These are phyloP conservation scores for Drosophila lacteicornis DNA, from an alignment of 1,140 invertebrate species.

Conservation along the genomic window DNA sequence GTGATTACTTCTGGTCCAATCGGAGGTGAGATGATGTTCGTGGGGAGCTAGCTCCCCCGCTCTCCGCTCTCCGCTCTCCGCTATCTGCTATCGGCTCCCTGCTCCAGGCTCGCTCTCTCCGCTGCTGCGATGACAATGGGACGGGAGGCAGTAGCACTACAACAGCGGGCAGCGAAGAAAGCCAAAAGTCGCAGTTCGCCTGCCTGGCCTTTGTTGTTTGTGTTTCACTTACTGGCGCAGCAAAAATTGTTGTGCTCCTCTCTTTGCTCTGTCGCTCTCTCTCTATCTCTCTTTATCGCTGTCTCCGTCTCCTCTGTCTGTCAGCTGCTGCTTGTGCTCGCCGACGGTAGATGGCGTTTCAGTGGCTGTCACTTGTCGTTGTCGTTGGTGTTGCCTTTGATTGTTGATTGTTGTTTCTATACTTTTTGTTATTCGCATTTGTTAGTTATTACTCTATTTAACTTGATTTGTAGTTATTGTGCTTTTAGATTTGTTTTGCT, in stretches of 20 bases:
- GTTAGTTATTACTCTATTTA: neutral
- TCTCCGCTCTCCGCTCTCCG: slow-evolving; percentile 1
- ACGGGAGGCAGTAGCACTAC: slow-evolving; percentile 11
- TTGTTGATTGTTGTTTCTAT: slow-evolving; percentile 20
- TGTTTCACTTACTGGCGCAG: slow-evolving; percentile 19
- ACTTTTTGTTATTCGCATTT: slow-evolving; percentile 2
- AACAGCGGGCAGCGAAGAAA: slow-evolving; percentile 27
- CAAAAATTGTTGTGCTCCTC: slow-evolving; percentile 13
- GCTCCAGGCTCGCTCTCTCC: slow-evolving; percentile 8
- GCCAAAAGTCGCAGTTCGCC: slow-evolving; percentile 22
- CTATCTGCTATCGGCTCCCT: slow-evolving; percentile 6
- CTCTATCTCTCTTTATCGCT: slow-evolving; percentile 6
- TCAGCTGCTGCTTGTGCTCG: slow-evolving; percentile 26
- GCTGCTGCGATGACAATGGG: slow-evolving; percentile 9
- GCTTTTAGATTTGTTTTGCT: slow-evolving; percentile 14
- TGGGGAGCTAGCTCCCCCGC: slow-evolving; percentile 26
- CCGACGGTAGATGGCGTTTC: slow-evolving; percentile 51
- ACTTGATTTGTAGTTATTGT: slow-evolving; percentile 27
- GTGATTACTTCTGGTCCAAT: slow-evolving; percentile 32
- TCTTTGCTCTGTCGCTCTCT: slow-evolving; percentile 19
- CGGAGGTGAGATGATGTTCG: slow-evolving; percentile 14
- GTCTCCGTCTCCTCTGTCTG: slow-evolving; percentile 4
- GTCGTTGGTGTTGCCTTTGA: slow-evolving; percentile 9
- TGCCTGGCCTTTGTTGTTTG: slow-evolving; percentile 16
- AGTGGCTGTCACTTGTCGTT: slow-evolving; percentile 15